These are phyloP conservation scores for Panthera tigris DNA, from an alignment of 2,113 vertebrate genomes.

Conservation along the genomic window DNA sequence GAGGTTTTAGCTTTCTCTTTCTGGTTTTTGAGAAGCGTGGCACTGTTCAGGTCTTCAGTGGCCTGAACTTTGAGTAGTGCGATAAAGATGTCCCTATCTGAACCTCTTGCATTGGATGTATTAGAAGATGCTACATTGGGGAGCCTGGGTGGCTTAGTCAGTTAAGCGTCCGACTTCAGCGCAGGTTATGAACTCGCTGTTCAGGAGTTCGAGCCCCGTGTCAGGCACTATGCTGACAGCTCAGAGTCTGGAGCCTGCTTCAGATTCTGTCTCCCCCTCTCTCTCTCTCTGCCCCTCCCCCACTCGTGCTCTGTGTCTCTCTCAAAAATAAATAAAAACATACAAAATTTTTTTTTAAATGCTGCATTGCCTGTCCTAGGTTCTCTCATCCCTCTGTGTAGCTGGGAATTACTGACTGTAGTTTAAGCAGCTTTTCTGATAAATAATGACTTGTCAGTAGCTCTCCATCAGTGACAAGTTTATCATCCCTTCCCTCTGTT, in stretches of 20 bases:
- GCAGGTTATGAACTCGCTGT: too few species aligned
- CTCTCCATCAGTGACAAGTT: background rate
- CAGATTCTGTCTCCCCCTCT: too few species aligned
- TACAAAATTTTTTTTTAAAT: too few species aligned
- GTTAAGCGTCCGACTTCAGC: too few species aligned
- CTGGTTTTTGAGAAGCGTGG: background rate
- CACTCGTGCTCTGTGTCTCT: too few species aligned
- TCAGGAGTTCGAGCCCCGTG: too few species aligned
- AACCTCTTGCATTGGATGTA: background rate
- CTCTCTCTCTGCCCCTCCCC: too few species aligned
- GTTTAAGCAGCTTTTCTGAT: background rate
- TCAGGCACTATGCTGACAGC: too few species aligned
- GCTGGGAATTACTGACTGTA: background rate
- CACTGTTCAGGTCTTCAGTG: background rate
- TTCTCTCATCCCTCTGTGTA: background rate
- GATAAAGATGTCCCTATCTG: background rate
- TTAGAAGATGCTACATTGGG: background rate
- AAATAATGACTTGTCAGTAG: background rate
- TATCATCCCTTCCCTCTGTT: background rate
- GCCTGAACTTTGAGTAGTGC: background rate
- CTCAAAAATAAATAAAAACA: too few species aligned
- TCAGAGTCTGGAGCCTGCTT: too few species aligned
- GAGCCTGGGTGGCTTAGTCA: too few species aligned
- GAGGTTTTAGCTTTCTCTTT: background rate
- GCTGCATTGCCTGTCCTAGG: background rate